Conservation (phyloP, 2,113 vertebrate genomes). For the Anhinga anhinga region DNA sequence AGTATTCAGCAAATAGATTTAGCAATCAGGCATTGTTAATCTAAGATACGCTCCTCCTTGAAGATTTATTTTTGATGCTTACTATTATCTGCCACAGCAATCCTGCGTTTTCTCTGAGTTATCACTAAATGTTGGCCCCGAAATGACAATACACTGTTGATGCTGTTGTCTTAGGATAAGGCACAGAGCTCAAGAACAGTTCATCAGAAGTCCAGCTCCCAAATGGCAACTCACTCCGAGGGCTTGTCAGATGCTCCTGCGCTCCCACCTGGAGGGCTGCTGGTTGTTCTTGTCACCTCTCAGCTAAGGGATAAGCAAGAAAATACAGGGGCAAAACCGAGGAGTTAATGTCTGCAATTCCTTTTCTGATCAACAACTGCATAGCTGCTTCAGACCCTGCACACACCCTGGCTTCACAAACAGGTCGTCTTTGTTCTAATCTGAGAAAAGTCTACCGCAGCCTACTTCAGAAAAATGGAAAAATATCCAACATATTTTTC, state of each 20-base stretch:
- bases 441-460: neutral
- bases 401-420: neutral
- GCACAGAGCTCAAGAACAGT: neutral
- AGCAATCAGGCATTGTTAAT: neutral
- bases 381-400: neutral
- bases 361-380: neutral
- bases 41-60: neutral
- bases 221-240: neutral
- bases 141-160: neutral
- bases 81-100: neutral
- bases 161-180: neutral
- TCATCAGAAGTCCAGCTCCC: neutral
- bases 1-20: neutral
- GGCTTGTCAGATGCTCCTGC: neutral
- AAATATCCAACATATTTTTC: neutral
- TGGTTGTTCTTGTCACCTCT: neutral
- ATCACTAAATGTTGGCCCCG: neutral
- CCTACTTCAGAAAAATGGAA: neutral
- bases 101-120: neutral
- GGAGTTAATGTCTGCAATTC: neutral
- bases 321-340: accelerated
- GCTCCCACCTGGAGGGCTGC: neutral
- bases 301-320: neutral
- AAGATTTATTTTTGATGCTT: neutral
- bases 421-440: neutral